Evolutionary conservation across 2,888 invertebrate species (phyloP).

Genomic region (Tenthredo notha): DNA sequence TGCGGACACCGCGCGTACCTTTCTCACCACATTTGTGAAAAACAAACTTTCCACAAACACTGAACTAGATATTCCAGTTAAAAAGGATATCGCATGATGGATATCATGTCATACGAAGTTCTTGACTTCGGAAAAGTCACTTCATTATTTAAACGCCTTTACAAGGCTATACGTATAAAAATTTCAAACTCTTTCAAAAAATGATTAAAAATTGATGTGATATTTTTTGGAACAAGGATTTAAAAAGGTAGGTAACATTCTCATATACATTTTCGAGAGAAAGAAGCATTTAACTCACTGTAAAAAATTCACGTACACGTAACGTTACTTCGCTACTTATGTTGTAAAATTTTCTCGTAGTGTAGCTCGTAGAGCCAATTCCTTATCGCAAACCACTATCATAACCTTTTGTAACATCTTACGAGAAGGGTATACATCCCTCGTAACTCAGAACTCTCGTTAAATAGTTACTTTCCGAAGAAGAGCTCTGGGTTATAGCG

Average conservation of each 20-base stretch:
- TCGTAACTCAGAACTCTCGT: conserved; percentile 29
- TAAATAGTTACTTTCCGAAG: conserved; percentile 30
- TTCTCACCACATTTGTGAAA: neutral
- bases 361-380: neutral
- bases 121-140: neutral
- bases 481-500: neutral
- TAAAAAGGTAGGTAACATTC: neutral
- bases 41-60: neutral
- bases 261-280: neutral
- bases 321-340: neutral
- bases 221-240: neutral
- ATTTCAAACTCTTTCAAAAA: neutral
- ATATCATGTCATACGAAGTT: neutral
- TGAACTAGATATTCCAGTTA: neutral
- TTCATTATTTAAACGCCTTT: neutral
- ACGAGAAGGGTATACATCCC: neutral
- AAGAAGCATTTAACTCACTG: neutral
- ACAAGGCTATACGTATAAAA: neutral
- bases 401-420: conserved; percentile 14
- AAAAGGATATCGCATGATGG: neutral
- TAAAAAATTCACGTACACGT: neutral
- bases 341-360: neutral
- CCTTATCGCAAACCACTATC: neutral
- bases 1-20: neutral
- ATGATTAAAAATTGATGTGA: neutral